Evolutionary conservation across 2,113 vertebrate species (phyloP).

Genomic region (Pseudorasbora parva): DNA sequence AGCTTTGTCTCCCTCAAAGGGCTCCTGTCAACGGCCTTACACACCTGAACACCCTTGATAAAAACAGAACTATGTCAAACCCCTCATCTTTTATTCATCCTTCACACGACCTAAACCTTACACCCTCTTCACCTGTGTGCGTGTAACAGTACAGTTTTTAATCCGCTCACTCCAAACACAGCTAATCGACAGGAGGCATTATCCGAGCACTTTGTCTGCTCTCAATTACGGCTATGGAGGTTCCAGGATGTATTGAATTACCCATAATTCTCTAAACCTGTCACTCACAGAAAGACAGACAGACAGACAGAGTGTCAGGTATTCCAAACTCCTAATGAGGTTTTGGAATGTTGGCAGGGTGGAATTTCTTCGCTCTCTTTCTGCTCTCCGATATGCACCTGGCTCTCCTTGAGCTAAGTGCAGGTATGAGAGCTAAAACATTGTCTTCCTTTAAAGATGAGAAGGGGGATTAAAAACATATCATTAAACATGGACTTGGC

Average conservation of each 20-base stretch:
- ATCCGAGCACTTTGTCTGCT: constrained; percentile 50
- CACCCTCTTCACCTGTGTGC: constrained; percentile 5
- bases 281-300: constrained; percentile 38
- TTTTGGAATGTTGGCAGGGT: constrained; percentile 45
- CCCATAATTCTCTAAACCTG: constrained; percentile 48
- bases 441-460: constrained; percentile 44
- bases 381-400: constrained; percentile 41
- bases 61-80: constrained; percentile 31
- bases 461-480: constrained; percentile 51
- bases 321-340: constrained; percentile 31
- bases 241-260: constrained; percentile 58
- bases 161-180: constrained; percentile 30
- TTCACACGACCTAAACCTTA: background rate
- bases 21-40: constrained; percentile 20
- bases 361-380: constrained; percentile 47
- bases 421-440: constrained; percentile 29
- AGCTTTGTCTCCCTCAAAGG: background rate
- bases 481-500: constrained; percentile 48
- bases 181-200: constrained; percentile 35
- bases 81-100: constrained; percentile 16
- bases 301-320: constrained; percentile 44
- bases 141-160: constrained; percentile 48
- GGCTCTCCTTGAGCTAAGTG: constrained; percentile 25
- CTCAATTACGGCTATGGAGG: constrained; percentile 49
- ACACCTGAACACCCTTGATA: constrained; percentile 24